These are phyloP conservation scores for Napeogenes sylphis DNA, from an alignment of 2,888 invertebrate species.

Conservation along the genomic window DNA sequence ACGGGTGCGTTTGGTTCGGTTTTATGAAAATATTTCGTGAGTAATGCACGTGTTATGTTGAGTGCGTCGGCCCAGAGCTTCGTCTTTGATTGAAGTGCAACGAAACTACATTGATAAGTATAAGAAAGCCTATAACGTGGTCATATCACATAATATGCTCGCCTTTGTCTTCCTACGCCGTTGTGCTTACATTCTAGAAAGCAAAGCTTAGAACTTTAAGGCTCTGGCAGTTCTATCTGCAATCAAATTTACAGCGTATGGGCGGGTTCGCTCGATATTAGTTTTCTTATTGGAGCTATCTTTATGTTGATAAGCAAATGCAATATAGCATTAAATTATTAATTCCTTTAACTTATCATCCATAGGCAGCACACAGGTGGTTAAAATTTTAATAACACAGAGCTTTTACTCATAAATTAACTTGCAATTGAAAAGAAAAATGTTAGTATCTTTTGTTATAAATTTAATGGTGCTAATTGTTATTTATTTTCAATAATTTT, in stretches of 20 bases:
- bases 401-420: neutral
- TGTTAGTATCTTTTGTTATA: no score
- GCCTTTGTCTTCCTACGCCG: slow-evolving; percentile 40
- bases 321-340: slow-evolving; percentile 12
- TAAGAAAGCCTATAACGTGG: slow-evolving; percentile 40
- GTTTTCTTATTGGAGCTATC: slow-evolving; percentile 30
- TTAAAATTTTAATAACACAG: neutral
- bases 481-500: no score
- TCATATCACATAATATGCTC: neutral
- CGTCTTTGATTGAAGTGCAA: slow-evolving; percentile 69
- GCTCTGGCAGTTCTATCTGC: slow-evolving; percentile 53
- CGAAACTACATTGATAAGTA: slow-evolving; percentile 51
- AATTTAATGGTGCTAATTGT: no score
- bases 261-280: slow-evolving; percentile 35
- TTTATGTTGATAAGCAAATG: slow-evolving; percentile 22
- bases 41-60: slow-evolving; percentile 77
- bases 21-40: slow-evolving; percentile 79
- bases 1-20: slow-evolving; percentile 72
- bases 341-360: slow-evolving; percentile 1
- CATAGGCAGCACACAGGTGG: neutral
- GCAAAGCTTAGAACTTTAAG: slow-evolving; percentile 40
- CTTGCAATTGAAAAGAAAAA: no score
- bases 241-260: slow-evolving; percentile 58
- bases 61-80: slow-evolving; percentile 75
- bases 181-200: slow-evolving; percentile 35